phyloP scores from a whole-genome alignment of 2,113 vertebrate genomes.

The Arizona elegans region DNA sequence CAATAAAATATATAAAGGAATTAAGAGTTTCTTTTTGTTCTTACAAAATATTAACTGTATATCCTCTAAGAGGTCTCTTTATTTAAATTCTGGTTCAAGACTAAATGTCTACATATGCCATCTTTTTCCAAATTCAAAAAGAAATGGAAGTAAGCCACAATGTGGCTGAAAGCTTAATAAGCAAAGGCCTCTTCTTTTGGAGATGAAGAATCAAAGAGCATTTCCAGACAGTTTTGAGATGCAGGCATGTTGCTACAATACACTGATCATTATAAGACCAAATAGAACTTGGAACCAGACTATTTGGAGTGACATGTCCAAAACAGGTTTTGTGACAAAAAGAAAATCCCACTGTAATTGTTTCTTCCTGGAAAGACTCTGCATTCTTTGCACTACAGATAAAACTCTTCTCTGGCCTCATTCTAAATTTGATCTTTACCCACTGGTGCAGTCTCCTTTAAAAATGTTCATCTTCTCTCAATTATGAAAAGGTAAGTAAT shows the following conservation, averaged over 20 bases:
- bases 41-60: neutral
- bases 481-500: neutral
- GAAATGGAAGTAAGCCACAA: conserved; percentile 10
- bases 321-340: neutral
- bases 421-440: conserved; percentile 32
- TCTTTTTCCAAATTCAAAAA: conserved; percentile 30
- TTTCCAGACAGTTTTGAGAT: neutral
- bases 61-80: conserved; percentile 20
- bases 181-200: neutral
- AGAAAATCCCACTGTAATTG: neutral
- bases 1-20: conserved; percentile 19
- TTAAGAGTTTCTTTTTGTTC: neutral
- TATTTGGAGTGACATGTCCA: neutral
- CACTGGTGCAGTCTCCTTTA: neutral
- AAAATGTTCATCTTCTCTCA: neutral
- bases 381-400: neutral
- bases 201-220: conserved; percentile 33
- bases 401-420: neutral
- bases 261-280: neutral
- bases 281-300: neutral
- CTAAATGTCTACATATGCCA: conserved; percentile 19
- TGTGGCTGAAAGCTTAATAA: conserved; percentile 27
- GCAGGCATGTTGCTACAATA: neutral
- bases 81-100: conserved; percentile 37
- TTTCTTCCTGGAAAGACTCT: neutral